Percentiles rank a stretch among this genome's conserved stretches.
Conservation (phyloP, 2,888 invertebrate genomes). For the Ectemnius lituratus region DNA sequence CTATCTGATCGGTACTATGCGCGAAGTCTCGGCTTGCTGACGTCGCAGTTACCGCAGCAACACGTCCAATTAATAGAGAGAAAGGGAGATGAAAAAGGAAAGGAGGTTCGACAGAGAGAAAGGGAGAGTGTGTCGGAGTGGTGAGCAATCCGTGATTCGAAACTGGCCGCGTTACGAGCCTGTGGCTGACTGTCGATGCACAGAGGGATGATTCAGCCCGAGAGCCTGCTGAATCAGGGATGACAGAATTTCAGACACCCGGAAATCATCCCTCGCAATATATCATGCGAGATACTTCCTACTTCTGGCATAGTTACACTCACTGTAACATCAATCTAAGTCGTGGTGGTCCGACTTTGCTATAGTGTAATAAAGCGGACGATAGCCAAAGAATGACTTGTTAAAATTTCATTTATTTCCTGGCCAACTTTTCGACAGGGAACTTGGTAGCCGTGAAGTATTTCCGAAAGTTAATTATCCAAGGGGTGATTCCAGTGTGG, state of each 20-base stretch:
- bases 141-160: conserved; percentile 27
- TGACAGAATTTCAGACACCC: conserved; percentile 36
- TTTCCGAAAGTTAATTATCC: no score
- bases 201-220: conserved; percentile 50
- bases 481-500: no score
- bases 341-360: no score
- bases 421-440: no score
- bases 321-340: no score
- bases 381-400: no score
- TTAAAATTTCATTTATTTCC: no score
- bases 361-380: no score
- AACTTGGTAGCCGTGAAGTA: no score
- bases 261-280: conserved; percentile 12
- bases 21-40: conserved; percentile 46
- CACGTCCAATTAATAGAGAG: conserved; percentile 42
- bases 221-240: conserved; percentile 45
- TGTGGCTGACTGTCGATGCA: conserved; percentile 37
- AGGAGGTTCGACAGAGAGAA: background rate
- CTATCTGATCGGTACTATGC: conserved; percentile 36
- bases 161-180: conserved; percentile 47
- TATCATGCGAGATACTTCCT: conserved; percentile 18
- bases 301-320: no score
- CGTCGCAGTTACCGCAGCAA: conserved; percentile 50
- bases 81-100: conserved; percentile 14
- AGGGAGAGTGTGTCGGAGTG: background rate